phyloP scores from a whole-genome alignment of 2,113 vertebrate genomes.

The Lamprotornis superbus region DNA sequence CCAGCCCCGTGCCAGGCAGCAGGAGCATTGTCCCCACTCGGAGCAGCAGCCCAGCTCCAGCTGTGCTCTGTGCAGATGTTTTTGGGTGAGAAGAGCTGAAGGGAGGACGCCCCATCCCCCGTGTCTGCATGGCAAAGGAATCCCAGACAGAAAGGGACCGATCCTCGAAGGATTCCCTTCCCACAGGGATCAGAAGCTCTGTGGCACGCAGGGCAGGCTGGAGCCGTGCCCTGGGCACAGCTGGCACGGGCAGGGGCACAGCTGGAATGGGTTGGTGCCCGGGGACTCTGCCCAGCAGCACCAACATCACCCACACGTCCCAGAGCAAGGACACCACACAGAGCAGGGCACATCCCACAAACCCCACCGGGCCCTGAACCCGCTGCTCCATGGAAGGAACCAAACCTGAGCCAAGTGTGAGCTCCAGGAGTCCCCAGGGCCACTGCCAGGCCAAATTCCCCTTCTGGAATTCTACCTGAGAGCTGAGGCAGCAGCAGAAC shows the following conservation, averaged over 20 bases:
- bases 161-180: neutral
- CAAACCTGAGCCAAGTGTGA: rapidly evolving
- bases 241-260: neutral
- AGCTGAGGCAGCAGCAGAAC: neutral
- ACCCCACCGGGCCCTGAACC: neutral
- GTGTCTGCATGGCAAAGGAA: too few relatives aligned
- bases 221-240: neutral
- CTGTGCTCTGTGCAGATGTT: neutral
- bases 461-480: neutral
- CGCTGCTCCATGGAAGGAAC: neutral
- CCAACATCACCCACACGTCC: rapidly evolving
- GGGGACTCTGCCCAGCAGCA: neutral
- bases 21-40: rapidly evolving
- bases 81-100: rapidly evolving
- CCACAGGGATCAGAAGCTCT: rapidly evolving
- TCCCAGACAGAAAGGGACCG: rapidly evolving
- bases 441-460: neutral
- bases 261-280: rapidly evolving
- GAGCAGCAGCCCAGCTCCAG: rapidly evolving
- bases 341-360: neutral
- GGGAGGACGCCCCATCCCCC: too few relatives aligned
- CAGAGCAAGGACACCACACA: rapidly evolving
- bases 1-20: rapidly evolving
- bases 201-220: neutral
- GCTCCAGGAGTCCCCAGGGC: neutral